phyloP scores from a whole-genome alignment of 2,797 vertebrate genomes.

The Melanotaenia boesemani region DNA sequence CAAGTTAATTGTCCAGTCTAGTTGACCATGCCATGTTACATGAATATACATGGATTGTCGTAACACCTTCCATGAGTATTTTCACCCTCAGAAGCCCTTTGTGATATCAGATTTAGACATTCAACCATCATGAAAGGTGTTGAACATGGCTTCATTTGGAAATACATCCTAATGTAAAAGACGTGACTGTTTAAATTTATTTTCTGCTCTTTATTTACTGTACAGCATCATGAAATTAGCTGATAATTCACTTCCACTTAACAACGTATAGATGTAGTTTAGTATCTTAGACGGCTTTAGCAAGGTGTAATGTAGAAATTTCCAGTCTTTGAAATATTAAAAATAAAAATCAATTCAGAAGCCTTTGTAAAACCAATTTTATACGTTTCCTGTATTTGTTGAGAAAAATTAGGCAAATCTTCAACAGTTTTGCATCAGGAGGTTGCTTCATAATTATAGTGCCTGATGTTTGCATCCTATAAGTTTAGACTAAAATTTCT shows the following conservation, averaged over 20 bases:
- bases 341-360: slow-evolving; percentile 55
- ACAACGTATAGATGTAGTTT: slow-evolving; percentile 54
- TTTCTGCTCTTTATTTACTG: slow-evolving; percentile 56
- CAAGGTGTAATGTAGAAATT: slow-evolving; percentile 52
- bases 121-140: slow-evolving; percentile 51
- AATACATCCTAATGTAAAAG: slow-evolving; percentile 66
- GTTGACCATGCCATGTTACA: slow-evolving; percentile 34
- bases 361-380: slow-evolving; percentile 53
- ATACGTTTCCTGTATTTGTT: slow-evolving; percentile 34
- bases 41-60: slow-evolving; percentile 72
- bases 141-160: slow-evolving; percentile 77
- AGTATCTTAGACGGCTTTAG: slow-evolving; percentile 45
- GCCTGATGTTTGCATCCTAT: slow-evolving; percentile 25
- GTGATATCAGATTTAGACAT: slow-evolving; percentile 17
- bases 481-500: slow-evolving; percentile 39
- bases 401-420: slow-evolving; percentile 39
- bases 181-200: slow-evolving; percentile 39
- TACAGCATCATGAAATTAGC: slow-evolving; percentile 58
- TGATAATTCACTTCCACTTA: slow-evolving; percentile 50
- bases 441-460: slow-evolving; percentile 51
- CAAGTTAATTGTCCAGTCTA: slow-evolving; percentile 6
- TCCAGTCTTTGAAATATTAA: slow-evolving; percentile 55
- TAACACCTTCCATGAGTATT: slow-evolving; percentile 48
- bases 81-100: slow-evolving; percentile 55
- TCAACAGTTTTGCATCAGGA: slow-evolving; percentile 33